Evolutionary conservation across 2,888 invertebrate genomes (phyloP).

Genomic region (Ectropis crepuscularia): DNA sequence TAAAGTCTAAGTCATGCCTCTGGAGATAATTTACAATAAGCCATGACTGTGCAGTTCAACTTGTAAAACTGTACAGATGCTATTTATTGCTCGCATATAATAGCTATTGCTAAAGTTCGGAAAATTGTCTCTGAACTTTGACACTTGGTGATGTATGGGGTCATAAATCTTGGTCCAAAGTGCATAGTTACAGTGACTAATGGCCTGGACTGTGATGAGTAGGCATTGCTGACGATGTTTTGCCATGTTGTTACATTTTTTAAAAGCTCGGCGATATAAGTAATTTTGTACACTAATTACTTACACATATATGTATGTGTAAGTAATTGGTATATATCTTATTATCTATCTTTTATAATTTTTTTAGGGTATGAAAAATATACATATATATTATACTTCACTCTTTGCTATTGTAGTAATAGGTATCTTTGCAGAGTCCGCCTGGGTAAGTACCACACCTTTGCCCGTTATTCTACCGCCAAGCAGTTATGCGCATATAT

Average conservation of each 20-base stretch:
- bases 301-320: no score
- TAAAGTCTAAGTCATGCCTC: no score
- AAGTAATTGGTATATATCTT: no score
- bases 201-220: neutral
- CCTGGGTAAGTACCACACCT: no score
- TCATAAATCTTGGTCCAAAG: conserved; percentile 19
- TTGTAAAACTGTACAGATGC: conserved; percentile 2
- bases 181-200: conserved; percentile 16
- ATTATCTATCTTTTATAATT: no score
- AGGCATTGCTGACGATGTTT: neutral
- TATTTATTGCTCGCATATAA: conserved; percentile 8
- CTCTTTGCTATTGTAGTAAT: no score
- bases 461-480: no score
- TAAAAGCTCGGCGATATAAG: neutral
- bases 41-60: neutral
- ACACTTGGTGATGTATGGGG: conserved; percentile 17
- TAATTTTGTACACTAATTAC: no score
- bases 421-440: no score
- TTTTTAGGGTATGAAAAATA: no score
- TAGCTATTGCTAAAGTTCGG: conserved; percentile 15
- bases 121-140: conserved; percentile 19
- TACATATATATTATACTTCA: no score
- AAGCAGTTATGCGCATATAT: no score
- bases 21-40: neutral
- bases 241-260: neutral